These are phyloP conservation scores for Myzus persicae DNA, from an alignment of 1,140 invertebrate genomes.

Conservation along the genomic window DNA sequence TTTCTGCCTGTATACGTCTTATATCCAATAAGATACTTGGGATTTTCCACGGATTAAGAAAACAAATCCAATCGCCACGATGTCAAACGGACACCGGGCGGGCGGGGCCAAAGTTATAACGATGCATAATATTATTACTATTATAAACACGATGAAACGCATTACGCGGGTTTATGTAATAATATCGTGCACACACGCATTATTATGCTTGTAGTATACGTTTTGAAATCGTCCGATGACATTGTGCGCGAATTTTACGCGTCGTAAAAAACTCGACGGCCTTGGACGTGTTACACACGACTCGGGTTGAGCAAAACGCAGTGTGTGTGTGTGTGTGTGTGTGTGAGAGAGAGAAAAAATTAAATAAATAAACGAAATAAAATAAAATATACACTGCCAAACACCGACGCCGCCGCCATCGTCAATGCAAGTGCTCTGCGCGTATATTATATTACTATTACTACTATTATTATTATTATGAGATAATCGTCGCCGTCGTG, in stretches of 20 bases:
- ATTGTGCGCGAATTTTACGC: slow-evolving; percentile 43
- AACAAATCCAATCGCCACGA: background rate
- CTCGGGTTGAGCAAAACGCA: background rate
- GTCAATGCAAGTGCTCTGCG: background rate
- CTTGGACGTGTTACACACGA: slow-evolving; percentile 39
- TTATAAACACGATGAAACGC: background rate
- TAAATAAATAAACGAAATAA: slow-evolving; percentile 15
- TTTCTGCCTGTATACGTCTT: too few species aligned
- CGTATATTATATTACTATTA: background rate
- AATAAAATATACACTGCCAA: background rate
- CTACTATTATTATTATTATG: background rate
- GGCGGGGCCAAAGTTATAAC: background rate
- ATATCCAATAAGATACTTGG: too few species aligned
- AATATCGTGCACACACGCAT: slow-evolving; percentile 21
- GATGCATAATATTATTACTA: background rate
- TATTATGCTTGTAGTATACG: background rate
- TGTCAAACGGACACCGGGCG: too few species aligned
- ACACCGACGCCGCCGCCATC: background rate
- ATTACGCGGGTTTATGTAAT: slow-evolving; percentile 14
- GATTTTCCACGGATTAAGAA: background rate
- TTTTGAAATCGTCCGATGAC: slow-evolving; percentile 46
- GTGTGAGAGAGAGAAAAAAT: background rate
- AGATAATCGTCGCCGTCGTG: slow-evolving; percentile 1
- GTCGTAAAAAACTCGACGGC: slow-evolving; percentile 44
- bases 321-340: background rate